phyloP scores from a whole-genome alignment of 2,797 vertebrate genomes.

The Scleropages formosus region DNA sequence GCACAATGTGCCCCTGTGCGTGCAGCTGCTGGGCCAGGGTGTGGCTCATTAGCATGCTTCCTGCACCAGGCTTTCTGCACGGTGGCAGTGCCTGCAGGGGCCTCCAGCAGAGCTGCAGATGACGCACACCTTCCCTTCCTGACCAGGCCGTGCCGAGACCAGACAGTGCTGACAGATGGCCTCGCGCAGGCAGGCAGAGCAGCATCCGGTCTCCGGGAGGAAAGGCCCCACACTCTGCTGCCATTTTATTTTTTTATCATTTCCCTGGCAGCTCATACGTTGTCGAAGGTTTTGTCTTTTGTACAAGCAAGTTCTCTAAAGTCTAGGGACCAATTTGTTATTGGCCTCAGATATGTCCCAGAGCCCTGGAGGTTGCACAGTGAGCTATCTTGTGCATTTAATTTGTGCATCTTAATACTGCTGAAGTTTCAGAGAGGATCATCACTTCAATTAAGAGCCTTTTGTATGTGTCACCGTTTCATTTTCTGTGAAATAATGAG shows the following conservation, averaged over 20 bases:
- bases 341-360: constrained; percentile 28
- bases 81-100: not conserved
- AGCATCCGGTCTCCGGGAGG: constrained; percentile 26
- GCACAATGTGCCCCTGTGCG: not conserved
- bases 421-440: constrained; percentile 37
- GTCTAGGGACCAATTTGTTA: constrained; percentile 44
- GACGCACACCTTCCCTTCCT: constrained; percentile 4
- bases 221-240: not conserved
- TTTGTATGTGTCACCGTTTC: constrained; percentile 23
- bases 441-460: constrained; percentile 35
- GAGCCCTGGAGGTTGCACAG: constrained; percentile 18
- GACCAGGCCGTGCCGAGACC: not conserved
- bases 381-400: constrained; percentile 33
- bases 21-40: too few species aligned
- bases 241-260: constrained; percentile 10
- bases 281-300: constrained; percentile 10
- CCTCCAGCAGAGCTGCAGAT: constrained; percentile 17
- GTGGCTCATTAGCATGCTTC: constrained; percentile 15
- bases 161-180: constrained; percentile 43
- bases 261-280: constrained; percentile 11
- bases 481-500: constrained; percentile 8
- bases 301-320: constrained; percentile 29
- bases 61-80: not conserved
- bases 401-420: constrained; percentile 30
- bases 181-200: constrained; percentile 24